Conservation (phyloP, 2,113 vertebrate species). For the Perognathus longimembris region DNA sequence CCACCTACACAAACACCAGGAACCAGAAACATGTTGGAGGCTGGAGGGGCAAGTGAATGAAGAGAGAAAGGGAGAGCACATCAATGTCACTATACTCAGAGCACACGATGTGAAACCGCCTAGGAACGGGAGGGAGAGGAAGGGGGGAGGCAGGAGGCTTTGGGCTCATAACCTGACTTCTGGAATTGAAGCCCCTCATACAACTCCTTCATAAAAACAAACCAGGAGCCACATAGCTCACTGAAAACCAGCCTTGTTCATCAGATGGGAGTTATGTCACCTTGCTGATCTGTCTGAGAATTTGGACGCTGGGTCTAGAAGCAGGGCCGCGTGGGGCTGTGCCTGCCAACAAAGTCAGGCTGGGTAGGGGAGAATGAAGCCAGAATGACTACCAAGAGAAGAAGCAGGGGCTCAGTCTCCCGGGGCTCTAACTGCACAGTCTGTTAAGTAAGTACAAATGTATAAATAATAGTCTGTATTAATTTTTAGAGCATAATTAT, state of each 20-base stretch:
- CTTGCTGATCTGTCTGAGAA: not conserved
- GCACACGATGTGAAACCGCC: no score
- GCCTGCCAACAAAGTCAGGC: not conserved
- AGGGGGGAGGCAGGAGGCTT: no score
- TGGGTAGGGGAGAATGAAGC: not conserved
- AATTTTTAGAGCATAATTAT: not conserved
- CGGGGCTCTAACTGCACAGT: not conserved
- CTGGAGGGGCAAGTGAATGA: no score
- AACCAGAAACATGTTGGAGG: no score
- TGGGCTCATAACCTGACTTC: no score
- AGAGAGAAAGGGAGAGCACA: no score
- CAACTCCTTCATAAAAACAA: no score
- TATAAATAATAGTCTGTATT: not conserved
- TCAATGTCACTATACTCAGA: no score
- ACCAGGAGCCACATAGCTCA: no score
- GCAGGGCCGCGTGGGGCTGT: not conserved
- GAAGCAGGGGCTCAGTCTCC: not conserved
- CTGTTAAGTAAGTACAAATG: constrained; percentile 3
- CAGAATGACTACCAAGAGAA: not conserved
- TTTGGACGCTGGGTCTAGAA: not conserved
- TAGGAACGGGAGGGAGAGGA: no score
- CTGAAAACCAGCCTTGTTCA: not conserved
- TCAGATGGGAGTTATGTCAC: not conserved
- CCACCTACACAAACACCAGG: no score
- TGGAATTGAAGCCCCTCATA: no score